These are phyloP conservation scores for Polyergus mexicanus DNA, from an alignment of 1,140 invertebrate species.

Conservation along the genomic window DNA sequence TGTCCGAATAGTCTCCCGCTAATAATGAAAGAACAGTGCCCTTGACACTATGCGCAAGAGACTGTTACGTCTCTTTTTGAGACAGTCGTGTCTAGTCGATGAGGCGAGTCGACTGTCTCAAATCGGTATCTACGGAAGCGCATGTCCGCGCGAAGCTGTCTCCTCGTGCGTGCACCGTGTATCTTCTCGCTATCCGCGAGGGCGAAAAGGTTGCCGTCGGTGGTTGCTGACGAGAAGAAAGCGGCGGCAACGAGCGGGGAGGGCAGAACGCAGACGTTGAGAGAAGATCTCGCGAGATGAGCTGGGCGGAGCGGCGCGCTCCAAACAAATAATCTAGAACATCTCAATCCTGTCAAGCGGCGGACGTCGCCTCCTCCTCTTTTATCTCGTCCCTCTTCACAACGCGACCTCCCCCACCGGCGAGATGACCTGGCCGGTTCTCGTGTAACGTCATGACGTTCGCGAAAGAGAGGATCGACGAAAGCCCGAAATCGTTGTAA, in stretches of 20 bases:
- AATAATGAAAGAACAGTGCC: constrained; percentile 2
- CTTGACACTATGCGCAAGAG: constrained; percentile 11
- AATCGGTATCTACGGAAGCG: constrained; percentile 58
- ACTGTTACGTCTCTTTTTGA: not conserved
- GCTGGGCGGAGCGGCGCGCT: constrained; percentile 76
- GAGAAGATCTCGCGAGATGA: constrained; percentile 69
- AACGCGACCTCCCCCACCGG: constrained; percentile 16
- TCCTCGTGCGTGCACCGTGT: not conserved
- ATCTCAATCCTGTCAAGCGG: constrained; percentile 79
- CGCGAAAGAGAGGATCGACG: constrained; percentile 52
- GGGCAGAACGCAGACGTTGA: constrained; percentile 49
- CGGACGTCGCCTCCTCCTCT: constrained; percentile 62
- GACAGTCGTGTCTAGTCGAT: not conserved
- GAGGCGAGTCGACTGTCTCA: not conserved
- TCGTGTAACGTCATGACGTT: not conserved
- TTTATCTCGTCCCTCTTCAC: constrained; percentile 33
- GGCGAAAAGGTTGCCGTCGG: constrained; percentile 52
- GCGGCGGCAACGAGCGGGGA: not conserved
- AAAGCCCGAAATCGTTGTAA: constrained; percentile 77
- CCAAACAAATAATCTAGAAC: constrained; percentile 82
- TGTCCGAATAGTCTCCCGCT: not conserved
- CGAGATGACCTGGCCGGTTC: constrained; percentile 14
- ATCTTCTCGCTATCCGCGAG: constrained; percentile 21
- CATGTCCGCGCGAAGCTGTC: constrained; percentile 50
- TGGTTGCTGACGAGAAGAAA: constrained; percentile 41